phyloP scores from a whole-genome alignment of 2,797 vertebrate genomes.

The Taeniopygia guttata region DNA sequence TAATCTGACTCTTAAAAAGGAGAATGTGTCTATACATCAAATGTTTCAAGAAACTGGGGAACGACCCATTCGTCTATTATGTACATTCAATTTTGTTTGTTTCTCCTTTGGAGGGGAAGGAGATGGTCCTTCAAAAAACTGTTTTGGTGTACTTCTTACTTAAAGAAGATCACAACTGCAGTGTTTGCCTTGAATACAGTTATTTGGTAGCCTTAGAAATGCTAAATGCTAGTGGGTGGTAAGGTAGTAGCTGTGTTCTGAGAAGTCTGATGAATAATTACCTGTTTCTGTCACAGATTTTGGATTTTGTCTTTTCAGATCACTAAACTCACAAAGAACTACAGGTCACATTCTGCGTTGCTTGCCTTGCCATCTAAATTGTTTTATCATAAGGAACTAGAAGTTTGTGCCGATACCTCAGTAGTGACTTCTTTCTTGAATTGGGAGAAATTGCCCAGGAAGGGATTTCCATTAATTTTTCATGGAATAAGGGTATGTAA shows the following conservation, averaged over 20 bases:
- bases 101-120: not conserved
- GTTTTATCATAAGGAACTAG: constrained; percentile 89
- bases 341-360: constrained; percentile 88
- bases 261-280: not conserved
- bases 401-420: constrained; percentile 77
- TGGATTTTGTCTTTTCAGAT: constrained; percentile 74
- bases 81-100: not conserved
- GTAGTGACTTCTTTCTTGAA: constrained; percentile 82
- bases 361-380: constrained; percentile 87
- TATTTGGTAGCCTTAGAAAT: not conserved
- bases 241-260: not conserved
- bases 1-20: not conserved
- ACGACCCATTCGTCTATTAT: not conserved
- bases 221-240: not conserved
- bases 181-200: not conserved
- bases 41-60: not conserved
- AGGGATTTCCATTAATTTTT: constrained; percentile 90
- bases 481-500: constrained; percentile 89
- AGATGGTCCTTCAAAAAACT: not conserved
- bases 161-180: not conserved
- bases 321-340: constrained; percentile 93
- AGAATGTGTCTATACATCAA: not conserved
- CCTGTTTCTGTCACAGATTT: rapidly evolving
- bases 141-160: not conserved
- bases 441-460: constrained; percentile 87